phyloP scores from a whole-genome alignment of 1,140 invertebrate species.

The Notospermus geniculatus region DNA sequence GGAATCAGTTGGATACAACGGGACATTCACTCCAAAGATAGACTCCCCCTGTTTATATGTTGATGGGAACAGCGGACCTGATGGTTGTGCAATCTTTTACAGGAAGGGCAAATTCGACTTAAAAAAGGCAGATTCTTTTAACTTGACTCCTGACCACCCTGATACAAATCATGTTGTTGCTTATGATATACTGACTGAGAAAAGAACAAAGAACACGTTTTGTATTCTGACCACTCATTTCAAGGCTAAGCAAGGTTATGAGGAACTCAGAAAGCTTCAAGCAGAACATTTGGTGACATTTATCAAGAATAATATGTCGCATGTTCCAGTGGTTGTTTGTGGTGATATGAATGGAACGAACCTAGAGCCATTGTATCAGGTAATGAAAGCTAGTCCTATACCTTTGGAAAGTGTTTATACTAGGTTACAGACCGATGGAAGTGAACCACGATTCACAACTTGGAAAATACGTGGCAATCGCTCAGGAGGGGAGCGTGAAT shows the following conservation, averaged over 20 bases:
- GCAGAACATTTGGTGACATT: constrained; percentile 70
- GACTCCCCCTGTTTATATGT: constrained; percentile 77
- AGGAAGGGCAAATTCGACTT: constrained; percentile 65
- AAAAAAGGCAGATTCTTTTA: constrained; percentile 61
- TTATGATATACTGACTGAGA: constrained; percentile 58
- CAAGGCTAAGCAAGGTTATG: constrained; percentile 67
- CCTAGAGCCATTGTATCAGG: constrained; percentile 67
- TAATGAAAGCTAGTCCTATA: constrained; percentile 24
- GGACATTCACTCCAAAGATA: constrained; percentile 74
- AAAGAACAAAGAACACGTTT: constrained; percentile 59
- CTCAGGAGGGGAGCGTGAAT: constrained; percentile 59
- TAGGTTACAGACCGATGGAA: constrained; percentile 22
- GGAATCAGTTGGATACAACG: constrained; percentile 66
- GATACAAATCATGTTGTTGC: constrained; percentile 72
- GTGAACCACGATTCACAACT: constrained; percentile 72
- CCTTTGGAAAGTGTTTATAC: constrained; percentile 53
- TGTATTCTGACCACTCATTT: constrained; percentile 73
- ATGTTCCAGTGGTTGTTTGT: constrained; percentile 64
- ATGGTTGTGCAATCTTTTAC: constrained; percentile 79
- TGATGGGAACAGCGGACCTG: constrained; percentile 71
- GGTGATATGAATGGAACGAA: constrained; percentile 82
- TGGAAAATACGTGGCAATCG: constrained; percentile 68
- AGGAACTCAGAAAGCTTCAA: constrained; percentile 67
- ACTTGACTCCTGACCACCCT: constrained; percentile 70
- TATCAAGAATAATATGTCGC: constrained; percentile 56